phyloP scores from a whole-genome alignment of 2,888 invertebrate genomes.

The Campopleginae sp. region DNA sequence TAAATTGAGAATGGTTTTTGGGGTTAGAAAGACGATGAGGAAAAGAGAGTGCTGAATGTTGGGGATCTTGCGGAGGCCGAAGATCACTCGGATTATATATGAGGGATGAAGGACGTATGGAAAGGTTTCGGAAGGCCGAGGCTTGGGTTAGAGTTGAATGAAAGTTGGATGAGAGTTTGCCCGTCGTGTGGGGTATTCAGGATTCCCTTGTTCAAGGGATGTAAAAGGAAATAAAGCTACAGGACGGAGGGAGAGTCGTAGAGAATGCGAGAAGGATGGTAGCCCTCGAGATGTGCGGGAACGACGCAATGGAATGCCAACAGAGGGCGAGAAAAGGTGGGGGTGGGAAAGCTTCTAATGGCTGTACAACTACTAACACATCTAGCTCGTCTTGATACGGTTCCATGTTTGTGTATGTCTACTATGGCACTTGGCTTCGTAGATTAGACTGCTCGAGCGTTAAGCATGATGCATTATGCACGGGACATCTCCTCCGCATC shows the following conservation, averaged over 20 bases:
- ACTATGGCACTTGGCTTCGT: slow-evolving; percentile 57
- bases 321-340: background rate
- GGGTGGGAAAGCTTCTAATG: slow-evolving; percentile 27
- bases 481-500: slow-evolving; percentile 55
- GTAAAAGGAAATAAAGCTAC: slow-evolving; percentile 14
- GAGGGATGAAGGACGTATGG: slow-evolving; percentile 42
- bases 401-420: slow-evolving; percentile 31
- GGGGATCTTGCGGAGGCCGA: background rate
- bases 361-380: slow-evolving; percentile 16
- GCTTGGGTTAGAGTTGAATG: slow-evolving; percentile 57
- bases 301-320: slow-evolving; percentile 1
- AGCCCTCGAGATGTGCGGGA: slow-evolving; percentile 7
- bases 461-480: slow-evolving; percentile 64
- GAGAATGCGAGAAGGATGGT: slow-evolving; percentile 11
- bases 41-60: background rate
- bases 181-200: slow-evolving; percentile 29
- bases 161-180: slow-evolving; percentile 60
- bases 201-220: slow-evolving; percentile 22
- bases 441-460: slow-evolving; percentile 55
- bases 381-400: background rate
- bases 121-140: slow-evolving; percentile 11
- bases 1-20: slow-evolving; percentile 44
- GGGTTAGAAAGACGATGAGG: slow-evolving; percentile 18
- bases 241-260: background rate
- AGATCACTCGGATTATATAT: background rate